A percentile compares a stretch with the other conserved stretches of the same genome.
Evolutionary conservation across 2,888 invertebrate species (phyloP).

Genomic region (Tenthredo distinguenda): DNA sequence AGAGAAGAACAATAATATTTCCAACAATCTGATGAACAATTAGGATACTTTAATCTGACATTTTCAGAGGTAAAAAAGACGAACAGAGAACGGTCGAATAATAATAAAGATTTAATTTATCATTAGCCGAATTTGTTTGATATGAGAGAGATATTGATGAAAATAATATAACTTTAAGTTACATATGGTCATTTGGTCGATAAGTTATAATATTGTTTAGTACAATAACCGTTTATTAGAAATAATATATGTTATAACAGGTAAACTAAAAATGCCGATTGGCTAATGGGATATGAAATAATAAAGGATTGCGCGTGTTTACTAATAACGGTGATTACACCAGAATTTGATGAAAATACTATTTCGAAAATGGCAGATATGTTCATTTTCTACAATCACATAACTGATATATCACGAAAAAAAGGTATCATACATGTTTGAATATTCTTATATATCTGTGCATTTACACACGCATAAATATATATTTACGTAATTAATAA

Average conservation of each 20-base stretch:
- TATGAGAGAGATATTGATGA: slow-evolving; percentile 2
- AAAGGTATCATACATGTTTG: slow-evolving; percentile 12
- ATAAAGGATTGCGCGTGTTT: neutral
- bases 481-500: neutral
- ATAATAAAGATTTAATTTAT: neutral
- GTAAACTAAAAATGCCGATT: neutral
- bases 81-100: neutral
- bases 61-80: neutral
- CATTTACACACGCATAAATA: neutral
- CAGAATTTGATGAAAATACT: neutral
- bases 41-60: neutral
- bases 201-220: neutral
- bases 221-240: slow-evolving; percentile 1
- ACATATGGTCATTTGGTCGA: slow-evolving; percentile 1
- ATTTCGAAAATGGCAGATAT: neutral
- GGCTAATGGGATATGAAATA: neutral
- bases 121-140: neutral
- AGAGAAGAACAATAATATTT: neutral
- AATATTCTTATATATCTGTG: neutral
- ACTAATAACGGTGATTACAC: neutral
- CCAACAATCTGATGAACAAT: neutral
- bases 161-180: neutral
- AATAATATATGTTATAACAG: neutral
- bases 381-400: neutral
- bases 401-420: neutral